Evolutionary conservation across 2,888 invertebrate species (phyloP), one percentile per base, ranked within the genome.

Genomic region (Drosophila peninsularis): DNA sequence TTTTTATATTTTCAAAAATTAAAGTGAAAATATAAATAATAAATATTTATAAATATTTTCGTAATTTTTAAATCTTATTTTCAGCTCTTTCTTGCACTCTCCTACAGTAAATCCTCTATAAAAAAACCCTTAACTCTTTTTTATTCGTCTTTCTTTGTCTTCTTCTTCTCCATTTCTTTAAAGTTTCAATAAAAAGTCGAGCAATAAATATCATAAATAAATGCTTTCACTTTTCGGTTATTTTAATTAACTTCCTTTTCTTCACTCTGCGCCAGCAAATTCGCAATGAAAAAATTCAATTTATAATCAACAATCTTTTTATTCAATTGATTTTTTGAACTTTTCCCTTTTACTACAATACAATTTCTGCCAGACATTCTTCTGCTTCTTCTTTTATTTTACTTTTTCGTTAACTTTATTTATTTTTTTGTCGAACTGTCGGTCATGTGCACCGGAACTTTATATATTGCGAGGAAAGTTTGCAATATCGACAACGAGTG

Each of bases 401-500:
- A 9, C 4, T 10, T n/a, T n/a, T 5, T 19, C 32, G 4, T 10
- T 24, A 44, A 24, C 24, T 44, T 24, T 11, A 1, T 50, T n/a
- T 17, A 32, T 19, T 1, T 17, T 41, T 41, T 41, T 10, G 9
- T 32, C 21, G 9, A 14, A 19, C 37, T 62, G 11, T 42, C 19
- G 34, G 41, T 36, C 44, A 34, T 72, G 69, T 69, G 49, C 41
- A 21, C 30, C 24, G 13, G 13, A 67, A 75, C 57, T 74, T 73
- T 69, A 45, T 37, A 13, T 62, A 19, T 62, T 62, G 57, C 19
- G 7, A 30, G 62, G 9, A 61, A 75, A 76, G 63, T 75, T 76
- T 57, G 54, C 50, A 64, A 65, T 71, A 45, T 58, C 24, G 50
- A 57, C 39, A 27, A 14, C 14, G 45, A 63, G 60, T 63, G 60